These are phyloP conservation scores for Gallinago jamesoni DNA, from an alignment of 2,113 vertebrate genomes.

Conservation along the genomic window DNA sequence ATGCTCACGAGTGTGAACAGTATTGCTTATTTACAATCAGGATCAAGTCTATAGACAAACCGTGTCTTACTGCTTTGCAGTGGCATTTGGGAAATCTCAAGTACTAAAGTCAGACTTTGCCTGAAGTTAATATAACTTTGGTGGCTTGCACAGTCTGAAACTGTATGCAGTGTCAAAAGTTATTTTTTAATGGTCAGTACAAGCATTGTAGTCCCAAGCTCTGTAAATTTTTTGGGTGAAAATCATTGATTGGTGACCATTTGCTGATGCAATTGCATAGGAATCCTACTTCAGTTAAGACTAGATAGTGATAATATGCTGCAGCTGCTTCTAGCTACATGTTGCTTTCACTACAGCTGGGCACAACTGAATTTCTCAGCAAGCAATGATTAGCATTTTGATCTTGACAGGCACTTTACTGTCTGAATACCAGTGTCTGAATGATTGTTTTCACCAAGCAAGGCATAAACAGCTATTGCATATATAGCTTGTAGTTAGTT, in stretches of 20 bases:
- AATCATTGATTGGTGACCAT: neutral
- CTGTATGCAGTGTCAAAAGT: neutral
- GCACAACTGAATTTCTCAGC: slow-evolving; percentile 66
- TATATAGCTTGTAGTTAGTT: slow-evolving; percentile 15
- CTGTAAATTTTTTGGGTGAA: neutral
- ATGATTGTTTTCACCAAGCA: slow-evolving; percentile 56
- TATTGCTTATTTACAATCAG: neutral
- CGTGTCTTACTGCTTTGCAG: neutral
- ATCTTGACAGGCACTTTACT: slow-evolving; percentile 72
- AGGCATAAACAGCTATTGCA: slow-evolving; percentile 45
- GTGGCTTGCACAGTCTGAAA: neutral
- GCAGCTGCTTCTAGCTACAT: slow-evolving; percentile 39
- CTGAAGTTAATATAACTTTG: neutral
- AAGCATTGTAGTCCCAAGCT: neutral
- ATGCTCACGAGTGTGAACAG: neutral
- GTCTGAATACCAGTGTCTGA: slow-evolving; percentile 68
- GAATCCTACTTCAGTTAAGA: slow-evolving; percentile 3
- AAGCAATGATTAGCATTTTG: slow-evolving; percentile 74
- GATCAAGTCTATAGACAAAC: neutral
- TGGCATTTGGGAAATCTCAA: neutral
- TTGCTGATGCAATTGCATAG: neutral
- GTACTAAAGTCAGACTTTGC: neutral
- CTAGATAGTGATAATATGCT: neutral
- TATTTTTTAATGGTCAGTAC: neutral
- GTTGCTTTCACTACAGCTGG: slow-evolving; percentile 59